Percentiles rank a stretch among this genome's conserved stretches.
Conservation (phyloP, 2,888 invertebrate genomes). For the Euphydryas editha region DNA sequence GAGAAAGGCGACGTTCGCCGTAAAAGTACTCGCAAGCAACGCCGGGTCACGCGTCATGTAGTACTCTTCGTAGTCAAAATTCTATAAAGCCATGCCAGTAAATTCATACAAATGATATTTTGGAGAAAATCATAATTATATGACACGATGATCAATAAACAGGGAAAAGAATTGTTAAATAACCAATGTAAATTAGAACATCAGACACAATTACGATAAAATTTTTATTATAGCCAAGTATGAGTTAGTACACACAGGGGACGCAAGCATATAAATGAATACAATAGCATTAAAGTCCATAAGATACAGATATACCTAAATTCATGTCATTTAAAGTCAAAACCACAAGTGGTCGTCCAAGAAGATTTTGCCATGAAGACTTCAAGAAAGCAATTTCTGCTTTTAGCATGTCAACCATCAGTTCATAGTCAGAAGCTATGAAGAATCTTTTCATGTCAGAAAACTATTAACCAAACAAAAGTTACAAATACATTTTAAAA, state of each 20-base stretch:
- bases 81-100: constrained; percentile 84
- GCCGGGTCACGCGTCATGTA: constrained; percentile 98
- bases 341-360: constrained; percentile 97
- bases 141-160: background rate
- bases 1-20: constrained; percentile 96
- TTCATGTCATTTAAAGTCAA: constrained; percentile 94
- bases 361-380: constrained; percentile 98
- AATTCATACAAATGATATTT: constrained; percentile 34
- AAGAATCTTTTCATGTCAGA: constrained; percentile 99
- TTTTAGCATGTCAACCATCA: constrained; percentile 98
- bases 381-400: constrained; percentile 99
- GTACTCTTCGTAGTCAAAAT: constrained; percentile 96
- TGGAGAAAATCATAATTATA: background rate
- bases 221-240: constrained; percentile 11
- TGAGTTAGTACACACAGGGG: constrained; percentile 19
- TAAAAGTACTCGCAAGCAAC: constrained; percentile 96
- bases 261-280: constrained; percentile 22
- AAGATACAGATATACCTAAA: constrained; percentile 87
- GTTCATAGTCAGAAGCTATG: constrained; percentile 98
- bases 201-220: constrained; percentile 10
- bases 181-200: background rate
- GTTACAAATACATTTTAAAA: constrained; percentile 26
- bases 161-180: background rate
- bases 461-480: constrained; percentile 86
- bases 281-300: background rate